phyloP scores from a whole-genome alignment of 2,888 invertebrate species.

The Leptopterna dolabrata region DNA sequence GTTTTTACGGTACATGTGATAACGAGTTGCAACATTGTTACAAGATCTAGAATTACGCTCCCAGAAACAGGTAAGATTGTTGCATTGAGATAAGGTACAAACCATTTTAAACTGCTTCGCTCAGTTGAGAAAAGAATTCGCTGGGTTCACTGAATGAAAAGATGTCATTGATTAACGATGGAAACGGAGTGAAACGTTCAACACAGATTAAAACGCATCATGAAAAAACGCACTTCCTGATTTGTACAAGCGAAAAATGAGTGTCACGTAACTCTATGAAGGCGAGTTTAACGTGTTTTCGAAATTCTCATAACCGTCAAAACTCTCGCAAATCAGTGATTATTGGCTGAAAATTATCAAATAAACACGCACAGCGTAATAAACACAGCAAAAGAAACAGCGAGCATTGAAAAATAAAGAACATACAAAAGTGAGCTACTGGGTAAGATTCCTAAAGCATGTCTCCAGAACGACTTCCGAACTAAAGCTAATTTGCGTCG shows the following conservation, averaged over 20 bases:
- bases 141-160: background rate
- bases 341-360: background rate
- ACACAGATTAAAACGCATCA: conserved; percentile 7
- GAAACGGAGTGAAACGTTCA: background rate
- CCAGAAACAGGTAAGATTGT: background rate
- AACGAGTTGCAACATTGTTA: background rate
- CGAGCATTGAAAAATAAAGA: background rate
- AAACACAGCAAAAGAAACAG: conserved; percentile 1
- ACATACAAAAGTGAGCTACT: conserved; percentile 36
- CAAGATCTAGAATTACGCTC: background rate
- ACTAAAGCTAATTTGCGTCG: background rate
- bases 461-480: conserved; percentile 3
- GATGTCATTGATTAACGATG: background rate
- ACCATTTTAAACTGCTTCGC: conserved; percentile 21
- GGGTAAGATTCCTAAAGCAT: conserved; percentile 15
- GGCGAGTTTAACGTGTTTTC: background rate
- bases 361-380: background rate
- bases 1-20: background rate
- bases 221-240: conserved; percentile 23
- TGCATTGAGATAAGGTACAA: background rate
- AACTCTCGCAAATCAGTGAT: background rate
- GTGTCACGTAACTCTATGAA: conserved; percentile 16
- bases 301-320: background rate
- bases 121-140: background rate
- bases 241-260: conserved; percentile 22